Percentiles rank a stretch among this genome's conserved stretches.
These are phyloP conservation scores for Dromaius novaehollandiae DNA, from an alignment of 2,113 vertebrate genomes.

Conservation along the genomic window DNA sequence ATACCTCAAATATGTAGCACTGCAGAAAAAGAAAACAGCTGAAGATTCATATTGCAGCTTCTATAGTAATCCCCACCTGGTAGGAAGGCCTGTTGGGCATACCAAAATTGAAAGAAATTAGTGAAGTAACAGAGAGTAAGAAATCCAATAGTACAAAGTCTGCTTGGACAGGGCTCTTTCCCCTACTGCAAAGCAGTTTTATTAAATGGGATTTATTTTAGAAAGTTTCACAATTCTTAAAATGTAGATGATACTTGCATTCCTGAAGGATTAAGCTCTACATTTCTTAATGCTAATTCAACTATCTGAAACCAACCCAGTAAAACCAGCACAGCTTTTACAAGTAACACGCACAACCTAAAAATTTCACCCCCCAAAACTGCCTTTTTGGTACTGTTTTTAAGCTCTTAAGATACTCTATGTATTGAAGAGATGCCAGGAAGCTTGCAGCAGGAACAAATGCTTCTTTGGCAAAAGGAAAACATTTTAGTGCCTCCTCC, in stretches of 20 bases:
- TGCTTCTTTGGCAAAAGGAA: constrained; percentile 67
- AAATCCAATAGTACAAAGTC: constrained; percentile 23
- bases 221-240: constrained; percentile 71
- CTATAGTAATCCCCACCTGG: constrained; percentile 1
- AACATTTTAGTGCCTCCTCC: constrained; percentile 55
- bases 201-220: constrained; percentile 69
- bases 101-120: constrained; percentile 9
- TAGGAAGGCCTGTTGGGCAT: constrained; percentile 40
- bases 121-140: constrained; percentile 21
- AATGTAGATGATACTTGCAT: constrained; percentile 65
- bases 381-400: constrained; percentile 42
- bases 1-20: neutral
- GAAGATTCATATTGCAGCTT: neutral
- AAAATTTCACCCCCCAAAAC: constrained; percentile 39
- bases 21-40: neutral
- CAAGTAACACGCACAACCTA: constrained; percentile 44
- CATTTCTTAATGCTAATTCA: constrained; percentile 72
- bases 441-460: constrained; percentile 55
- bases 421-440: constrained; percentile 49
- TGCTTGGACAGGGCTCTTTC: constrained; percentile 20
- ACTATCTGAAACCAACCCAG: constrained; percentile 50
- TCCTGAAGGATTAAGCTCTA: constrained; percentile 48
- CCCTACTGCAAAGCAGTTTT: constrained; percentile 49
- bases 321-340: constrained; percentile 49
- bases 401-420: constrained; percentile 52